Conservation (phyloP, 37 sponge, comb jelly and placozoan genomes). For the Geodia barretti region DNA sequence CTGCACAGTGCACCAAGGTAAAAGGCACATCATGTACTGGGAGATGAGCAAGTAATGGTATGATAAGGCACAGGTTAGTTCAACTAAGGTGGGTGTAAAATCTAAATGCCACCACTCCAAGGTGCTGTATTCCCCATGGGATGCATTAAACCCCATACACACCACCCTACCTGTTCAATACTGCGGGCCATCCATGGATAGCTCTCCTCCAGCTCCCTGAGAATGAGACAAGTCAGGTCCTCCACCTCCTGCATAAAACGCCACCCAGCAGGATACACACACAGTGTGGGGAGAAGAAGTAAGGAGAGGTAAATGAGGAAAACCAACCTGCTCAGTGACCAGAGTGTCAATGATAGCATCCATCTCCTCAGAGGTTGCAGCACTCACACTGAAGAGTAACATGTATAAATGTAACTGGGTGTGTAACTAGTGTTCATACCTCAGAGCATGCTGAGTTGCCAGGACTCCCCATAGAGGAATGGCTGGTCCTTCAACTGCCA, state of each 20-base stretch:
- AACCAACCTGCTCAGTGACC: background rate
- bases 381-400: background rate
- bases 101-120: no score
- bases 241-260: constrained; percentile 29
- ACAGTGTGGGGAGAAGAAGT: no score
- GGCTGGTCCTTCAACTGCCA: constrained; percentile 12
- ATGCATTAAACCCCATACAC: no score
- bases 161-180: constrained; percentile 18
- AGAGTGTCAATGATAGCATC: background rate
- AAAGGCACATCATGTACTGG: no score
- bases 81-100: no score
- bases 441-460: constrained; percentile 36
- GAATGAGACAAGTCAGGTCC: constrained; percentile 31
- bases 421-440: constrained; percentile 12
- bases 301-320: no score
- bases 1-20: no score
- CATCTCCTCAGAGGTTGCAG: background rate
- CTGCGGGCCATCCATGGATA: background rate
- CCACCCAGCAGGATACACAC: background rate
- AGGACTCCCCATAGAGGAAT: constrained; percentile 53
- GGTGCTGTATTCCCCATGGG: no score
- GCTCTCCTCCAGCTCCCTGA: constrained; percentile 29
- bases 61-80: no score
- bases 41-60: no score
- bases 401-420: background rate